phyloP scores from a whole-genome alignment of 2,113 vertebrate species.

The Scartelaos histophorus region DNA sequence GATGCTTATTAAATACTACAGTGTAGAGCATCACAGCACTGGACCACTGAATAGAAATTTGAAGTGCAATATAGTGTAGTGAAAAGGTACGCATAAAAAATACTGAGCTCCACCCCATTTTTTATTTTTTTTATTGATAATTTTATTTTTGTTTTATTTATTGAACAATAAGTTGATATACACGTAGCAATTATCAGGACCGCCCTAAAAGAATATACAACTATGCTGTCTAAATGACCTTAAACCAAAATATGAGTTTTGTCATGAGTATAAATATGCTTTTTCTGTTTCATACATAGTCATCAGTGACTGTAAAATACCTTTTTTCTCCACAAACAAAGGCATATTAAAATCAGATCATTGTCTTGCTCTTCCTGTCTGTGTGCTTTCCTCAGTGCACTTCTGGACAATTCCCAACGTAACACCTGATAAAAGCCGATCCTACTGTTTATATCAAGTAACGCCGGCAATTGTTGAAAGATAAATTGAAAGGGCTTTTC shows the following conservation, averaged over 20 bases:
- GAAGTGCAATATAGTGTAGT: too few relatives aligned
- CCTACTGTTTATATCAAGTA: conserved; percentile 27
- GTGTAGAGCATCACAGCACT: not conserved
- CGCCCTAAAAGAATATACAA: too few relatives aligned
- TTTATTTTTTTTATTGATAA: too few relatives aligned
- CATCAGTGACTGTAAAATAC: too few relatives aligned
- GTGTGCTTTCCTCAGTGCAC: not conserved
- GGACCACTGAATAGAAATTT: not conserved
- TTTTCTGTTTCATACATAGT: too few relatives aligned
- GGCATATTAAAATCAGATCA: not conserved
- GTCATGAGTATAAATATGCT: too few relatives aligned
- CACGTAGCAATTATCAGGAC: too few relatives aligned
- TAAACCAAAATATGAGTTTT: too few relatives aligned
- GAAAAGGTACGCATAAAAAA: too few relatives aligned
- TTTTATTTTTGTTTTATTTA: not conserved
- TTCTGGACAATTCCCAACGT: not conserved
- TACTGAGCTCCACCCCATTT: too few relatives aligned
- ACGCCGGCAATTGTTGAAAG: conserved; percentile 30
- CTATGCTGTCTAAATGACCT: too few relatives aligned
- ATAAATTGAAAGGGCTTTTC: conserved; percentile 33
- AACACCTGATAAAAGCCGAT: not conserved
- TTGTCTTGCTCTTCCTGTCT: conserved; percentile 3
- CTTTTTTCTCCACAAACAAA: not conserved
- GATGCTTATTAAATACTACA: not conserved
- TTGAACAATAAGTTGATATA: too few relatives aligned